Conservation (phyloP, 2,797 vertebrate genomes). For the Trichosurus vulpecula region DNA sequence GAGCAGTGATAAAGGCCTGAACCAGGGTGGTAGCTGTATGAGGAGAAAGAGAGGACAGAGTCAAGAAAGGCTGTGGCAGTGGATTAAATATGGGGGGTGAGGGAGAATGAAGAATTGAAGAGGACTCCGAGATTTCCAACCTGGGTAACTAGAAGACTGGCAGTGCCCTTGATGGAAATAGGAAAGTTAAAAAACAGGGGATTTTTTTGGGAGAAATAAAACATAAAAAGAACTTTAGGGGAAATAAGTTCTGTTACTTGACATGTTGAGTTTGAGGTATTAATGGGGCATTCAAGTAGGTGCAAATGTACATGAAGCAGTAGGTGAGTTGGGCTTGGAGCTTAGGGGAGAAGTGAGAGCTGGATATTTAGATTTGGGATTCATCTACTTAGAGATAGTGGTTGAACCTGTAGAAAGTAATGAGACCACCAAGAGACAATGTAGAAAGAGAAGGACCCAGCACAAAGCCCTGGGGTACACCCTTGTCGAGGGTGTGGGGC, state of each 20-base stretch:
- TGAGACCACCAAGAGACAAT: not conserved
- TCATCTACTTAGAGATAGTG: not conserved
- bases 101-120: not conserved
- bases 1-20: not conserved
- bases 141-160: not conserved
- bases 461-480: not conserved
- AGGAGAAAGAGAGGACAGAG: not conserved
- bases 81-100: not conserved
- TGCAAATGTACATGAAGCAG: not conserved
- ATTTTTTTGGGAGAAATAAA: not conserved
- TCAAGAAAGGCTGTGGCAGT: not conserved
- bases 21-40: not conserved
- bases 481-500: not conserved
- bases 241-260: not conserved
- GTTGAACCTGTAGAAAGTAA: not conserved
- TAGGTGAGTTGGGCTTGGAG: not conserved
- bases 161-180: not conserved
- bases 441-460: not conserved
- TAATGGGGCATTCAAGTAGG: not conserved
- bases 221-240: no score
- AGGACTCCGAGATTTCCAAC: not conserved
- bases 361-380: not conserved
- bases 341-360: not conserved
- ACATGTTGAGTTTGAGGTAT: not conserved
- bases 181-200: not conserved